Percentiles rank a stretch among this genome's conserved stretches.
These are phyloP conservation scores for Thalassoma bifasciatum DNA, from an alignment of 2,113 vertebrate species.

Conservation along the genomic window DNA sequence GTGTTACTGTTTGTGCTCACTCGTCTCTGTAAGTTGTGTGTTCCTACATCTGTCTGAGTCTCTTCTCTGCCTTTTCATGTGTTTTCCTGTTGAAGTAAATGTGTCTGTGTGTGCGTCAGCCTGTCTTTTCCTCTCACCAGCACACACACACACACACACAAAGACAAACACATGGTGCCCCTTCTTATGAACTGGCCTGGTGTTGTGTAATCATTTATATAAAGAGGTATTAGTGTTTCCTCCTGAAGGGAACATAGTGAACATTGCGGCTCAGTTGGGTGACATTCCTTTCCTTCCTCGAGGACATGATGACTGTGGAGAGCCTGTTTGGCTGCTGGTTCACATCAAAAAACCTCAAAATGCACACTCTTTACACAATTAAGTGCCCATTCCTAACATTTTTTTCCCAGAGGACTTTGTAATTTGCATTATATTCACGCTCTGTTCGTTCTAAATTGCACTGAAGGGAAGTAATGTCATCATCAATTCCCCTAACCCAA, in stretches of 20 bases:
- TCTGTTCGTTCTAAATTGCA: constrained; percentile 13
- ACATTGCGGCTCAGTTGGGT: constrained; percentile 58
- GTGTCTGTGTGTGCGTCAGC: constrained; percentile 28
- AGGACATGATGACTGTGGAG: constrained; percentile 35
- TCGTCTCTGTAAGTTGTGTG: constrained; percentile 28
- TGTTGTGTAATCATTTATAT: constrained; percentile 70
- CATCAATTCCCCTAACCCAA: constrained; percentile 16
- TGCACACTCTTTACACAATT: constrained; percentile 8
- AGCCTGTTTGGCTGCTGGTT: constrained; percentile 29
- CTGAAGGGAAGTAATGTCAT: constrained; percentile 37
- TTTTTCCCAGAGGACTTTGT: neutral
- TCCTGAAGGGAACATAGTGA: constrained; percentile 58
- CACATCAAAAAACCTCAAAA: constrained; percentile 20
- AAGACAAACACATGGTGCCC: constrained; percentile 3
- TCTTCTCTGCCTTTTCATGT: constrained; percentile 54
- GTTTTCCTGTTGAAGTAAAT: constrained; percentile 37
- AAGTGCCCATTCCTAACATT: constrained; percentile 7
- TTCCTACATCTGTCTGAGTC: constrained; percentile 23
- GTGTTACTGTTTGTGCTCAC: constrained; percentile 45
- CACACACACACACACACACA: too few species aligned
- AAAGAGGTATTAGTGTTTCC: constrained; percentile 73
- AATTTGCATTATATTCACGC: neutral
- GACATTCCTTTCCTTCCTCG: constrained; percentile 54
- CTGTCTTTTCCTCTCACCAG: constrained; percentile 10
- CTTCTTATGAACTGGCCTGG: constrained; percentile 44